Evolutionary conservation across 2,797 vertebrate genomes (phyloP).

Genomic region (Myotis pilosus): DNA sequence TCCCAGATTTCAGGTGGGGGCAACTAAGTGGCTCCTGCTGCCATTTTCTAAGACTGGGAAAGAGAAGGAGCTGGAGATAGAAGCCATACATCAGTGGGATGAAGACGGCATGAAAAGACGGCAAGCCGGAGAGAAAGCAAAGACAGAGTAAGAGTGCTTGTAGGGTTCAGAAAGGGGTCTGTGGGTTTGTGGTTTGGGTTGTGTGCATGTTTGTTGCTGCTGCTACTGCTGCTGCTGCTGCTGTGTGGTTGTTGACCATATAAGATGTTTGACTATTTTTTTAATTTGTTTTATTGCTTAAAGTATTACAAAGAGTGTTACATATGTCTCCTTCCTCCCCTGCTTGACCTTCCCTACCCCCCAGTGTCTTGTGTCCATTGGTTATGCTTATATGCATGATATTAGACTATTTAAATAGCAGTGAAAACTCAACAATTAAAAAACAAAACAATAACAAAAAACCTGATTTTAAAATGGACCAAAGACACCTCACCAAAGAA

Average conservation of each 20-base stretch:
- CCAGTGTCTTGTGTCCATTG: no score
- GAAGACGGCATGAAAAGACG: not conserved
- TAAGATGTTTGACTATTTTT: not conserved
- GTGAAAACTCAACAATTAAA: not conserved
- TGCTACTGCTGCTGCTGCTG: not conserved
- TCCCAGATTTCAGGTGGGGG: not conserved
- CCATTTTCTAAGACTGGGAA: not conserved
- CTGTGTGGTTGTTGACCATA: not conserved
- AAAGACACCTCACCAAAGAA: not conserved
- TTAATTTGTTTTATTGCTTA: no score
- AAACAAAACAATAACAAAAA: not conserved
- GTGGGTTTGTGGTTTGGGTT: not conserved
- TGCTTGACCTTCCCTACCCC: no score
- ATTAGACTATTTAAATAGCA: not conserved
- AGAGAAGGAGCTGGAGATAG: not conserved
- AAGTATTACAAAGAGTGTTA: no score
- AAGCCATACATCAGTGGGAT: not conserved
- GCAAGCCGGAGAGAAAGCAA: not conserved
- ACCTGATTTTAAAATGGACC: not conserved
- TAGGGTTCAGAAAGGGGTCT: not conserved
- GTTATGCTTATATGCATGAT: no score
- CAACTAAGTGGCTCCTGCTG: not conserved
- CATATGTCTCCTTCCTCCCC: no score
- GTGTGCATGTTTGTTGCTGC: not conserved
- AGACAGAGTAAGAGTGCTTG: not conserved